Evolutionary conservation across 2,113 vertebrate species (phyloP), one percentile per base, ranked within the genome.

Genomic region (Collichthys lucidus): DNA sequence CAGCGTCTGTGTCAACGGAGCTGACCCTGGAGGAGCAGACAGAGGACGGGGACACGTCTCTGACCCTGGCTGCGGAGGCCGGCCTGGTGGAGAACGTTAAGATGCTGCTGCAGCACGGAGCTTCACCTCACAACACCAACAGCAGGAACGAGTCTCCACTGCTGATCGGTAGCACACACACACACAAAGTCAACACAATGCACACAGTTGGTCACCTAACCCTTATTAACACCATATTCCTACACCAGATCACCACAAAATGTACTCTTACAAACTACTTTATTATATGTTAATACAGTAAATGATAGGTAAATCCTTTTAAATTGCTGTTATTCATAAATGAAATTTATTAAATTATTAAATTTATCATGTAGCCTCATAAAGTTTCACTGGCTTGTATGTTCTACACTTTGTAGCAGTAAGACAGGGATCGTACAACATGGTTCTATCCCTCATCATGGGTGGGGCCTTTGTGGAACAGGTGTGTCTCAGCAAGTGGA

Each of bases 111-210:
- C 93, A 94, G 74, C 95, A 96, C 14, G 92, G 94, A 22, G 94
- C 96, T 17, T 96, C 94, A 82, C 95, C 95, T 11, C 96, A 96
- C 83, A 96, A 92, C 80, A 95, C 93, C 80, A 98, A 97, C 86
- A 87, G 92, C 83, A 95, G 86, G 89, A 96, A 96, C 67, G 96
- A 98, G 90, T 95, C 94, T 0, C 94, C 96, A 4, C 95, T 98
- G 83, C 90, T 97, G 11, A 89, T 96, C 0, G 96, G 95, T 97
- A 96, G 90, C 26, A 22, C 42, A 53, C n/a, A 29, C 73, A 64
- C 44, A 26, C n/a, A 22, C 16, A 35, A 12, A 67, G 15, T 26
- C 53, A 78, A 26, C n/a, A 22, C 16, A 35, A 31, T 35, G 35
- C 47, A 46, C 20, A 15, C 17, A 4, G 4, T 17, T 52, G 3